Evolutionary conservation across 1,140 invertebrate species (phyloP).

Genomic region (Phymorhynchus buccinoides): DNA sequence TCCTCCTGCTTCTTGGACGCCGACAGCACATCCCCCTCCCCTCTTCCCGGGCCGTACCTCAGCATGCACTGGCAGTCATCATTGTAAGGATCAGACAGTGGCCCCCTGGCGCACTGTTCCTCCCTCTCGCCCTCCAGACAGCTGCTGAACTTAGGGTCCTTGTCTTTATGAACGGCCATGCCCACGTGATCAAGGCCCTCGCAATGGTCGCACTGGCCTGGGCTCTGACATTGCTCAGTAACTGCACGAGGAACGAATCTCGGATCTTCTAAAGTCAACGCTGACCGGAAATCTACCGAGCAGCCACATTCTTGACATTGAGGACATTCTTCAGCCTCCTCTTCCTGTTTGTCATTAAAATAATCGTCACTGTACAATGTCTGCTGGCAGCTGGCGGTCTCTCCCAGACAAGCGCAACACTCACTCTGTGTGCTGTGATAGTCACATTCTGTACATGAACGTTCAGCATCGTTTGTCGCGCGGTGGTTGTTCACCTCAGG

Average conservation of each 20-base stretch:
- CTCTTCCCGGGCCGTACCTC: neutral
- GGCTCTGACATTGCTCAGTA: neutral
- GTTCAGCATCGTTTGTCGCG: neutral
- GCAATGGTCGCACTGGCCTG: neutral
- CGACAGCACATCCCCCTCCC: neutral
- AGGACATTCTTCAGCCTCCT: neutral
- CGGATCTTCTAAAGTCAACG: neutral
- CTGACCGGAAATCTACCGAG: neutral
- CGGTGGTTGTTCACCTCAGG: neutral
- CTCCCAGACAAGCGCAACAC: neutral
- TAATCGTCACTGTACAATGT: neutral
- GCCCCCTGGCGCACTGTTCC: neutral
- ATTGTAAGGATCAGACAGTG: neutral
- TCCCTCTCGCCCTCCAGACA: neutral
- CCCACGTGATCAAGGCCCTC: neutral
- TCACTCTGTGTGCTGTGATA: neutral
- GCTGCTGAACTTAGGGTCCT: neutral
- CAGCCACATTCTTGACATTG: neutral
- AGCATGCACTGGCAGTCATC: neutral
- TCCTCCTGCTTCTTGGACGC: neutral
- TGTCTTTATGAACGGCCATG: neutral
- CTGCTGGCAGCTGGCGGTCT: neutral
- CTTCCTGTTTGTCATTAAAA: neutral
- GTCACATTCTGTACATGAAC: neutral
- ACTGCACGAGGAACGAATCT: neutral